Base-by-base conservation (phyloP, 2,113 vertebrate genomes). In the Amphiprion percula region DNA sequence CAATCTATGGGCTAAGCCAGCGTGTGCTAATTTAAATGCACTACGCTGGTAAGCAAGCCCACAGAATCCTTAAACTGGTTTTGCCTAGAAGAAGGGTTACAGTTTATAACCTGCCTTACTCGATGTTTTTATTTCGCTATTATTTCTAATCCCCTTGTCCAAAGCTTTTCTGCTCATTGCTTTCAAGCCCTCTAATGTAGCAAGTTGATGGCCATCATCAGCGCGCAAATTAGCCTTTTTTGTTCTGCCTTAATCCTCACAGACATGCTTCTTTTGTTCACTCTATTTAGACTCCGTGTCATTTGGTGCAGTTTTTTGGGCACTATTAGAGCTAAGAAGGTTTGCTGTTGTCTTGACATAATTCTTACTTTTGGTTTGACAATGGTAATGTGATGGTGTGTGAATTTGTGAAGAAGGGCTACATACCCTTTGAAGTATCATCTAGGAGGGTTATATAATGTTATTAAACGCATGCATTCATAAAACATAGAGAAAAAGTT, bases 191-290 rank as follows among this genome's bases (percentile, higher is more conserved):
- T 56, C 28, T 74, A 59, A 77, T 85, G 37, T 50, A 24, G 10
- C 59, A 70, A 68, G 16, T 44, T 85, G 80, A 90, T 79, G 72
- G 50, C 55, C 50, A 77, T 82, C 78, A 77, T 87, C 61, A 71
- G 60, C 10, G 1, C 26, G 21, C 28, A 83, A 83, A 90, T 88
- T 60, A 68, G 39, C 24, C n/a, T 37, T 55, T 80, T 87, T 85
- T 78, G 69, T 74, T 67, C 64, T 41, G 46, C 1, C 19, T 72
- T 85, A 86, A 82, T 85, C 80, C 68, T 56, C 47, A 73, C 41
- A 14, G 78, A 74, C 69, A 39, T 33, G 33, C 54, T 77, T 52
- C 67, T 41, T 84, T 81, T 85, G 58, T 83, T 75, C n/a, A 2
- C 53, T 55, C 59, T 30, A 5, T 75, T 70, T 67, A 33, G 21